A percentile compares a stretch with the other conserved stretches of the same genome.
Conservation (phyloP, 2,113 vertebrate genomes). For the Muntiacus muntjak region DNA sequence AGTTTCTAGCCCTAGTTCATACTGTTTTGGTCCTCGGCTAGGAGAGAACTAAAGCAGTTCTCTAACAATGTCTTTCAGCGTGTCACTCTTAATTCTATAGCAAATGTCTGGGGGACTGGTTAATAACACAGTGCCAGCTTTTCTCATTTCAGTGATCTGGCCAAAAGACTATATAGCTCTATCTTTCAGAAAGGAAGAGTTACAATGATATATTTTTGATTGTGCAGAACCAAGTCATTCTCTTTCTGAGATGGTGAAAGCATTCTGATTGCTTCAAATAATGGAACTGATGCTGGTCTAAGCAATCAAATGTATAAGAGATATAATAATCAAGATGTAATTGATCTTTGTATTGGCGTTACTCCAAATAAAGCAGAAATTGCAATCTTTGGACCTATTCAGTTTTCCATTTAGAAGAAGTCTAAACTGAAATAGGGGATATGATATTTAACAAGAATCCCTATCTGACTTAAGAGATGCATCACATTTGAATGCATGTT, state of each 20-base stretch:
- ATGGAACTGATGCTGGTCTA: conserved; percentile 17
- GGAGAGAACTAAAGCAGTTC: neutral
- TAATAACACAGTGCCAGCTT: conserved; percentile 30
- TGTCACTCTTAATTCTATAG: conserved; percentile 20
- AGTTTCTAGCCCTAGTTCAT: neutral
- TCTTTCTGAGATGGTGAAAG: conserved; percentile 48
- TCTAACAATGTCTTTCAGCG: neutral
- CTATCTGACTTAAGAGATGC: conserved; percentile 38
- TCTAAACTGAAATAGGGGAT: conserved; percentile 53
- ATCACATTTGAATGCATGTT: conserved; percentile 39
- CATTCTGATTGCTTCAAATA: conserved; percentile 63
- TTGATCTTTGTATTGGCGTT: conserved; percentile 60
- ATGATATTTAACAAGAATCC: conserved; percentile 42
- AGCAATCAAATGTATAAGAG: conserved; percentile 56
- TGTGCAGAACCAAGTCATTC: conserved; percentile 40
- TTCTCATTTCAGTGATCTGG: conserved; percentile 54
- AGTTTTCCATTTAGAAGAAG: conserved; percentile 53
- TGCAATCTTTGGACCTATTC: conserved; percentile 33
- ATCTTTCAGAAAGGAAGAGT: conserved; percentile 37
- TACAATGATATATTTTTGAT: conserved; percentile 53
- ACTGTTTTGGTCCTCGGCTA: neutral
- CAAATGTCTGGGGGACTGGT: neutral
- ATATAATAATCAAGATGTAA: conserved; percentile 65
- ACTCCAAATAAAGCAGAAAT: conserved; percentile 58
- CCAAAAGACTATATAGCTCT: conserved; percentile 43